phyloP scores from a whole-genome alignment of 2,797 vertebrate genomes.

The Adrianichthys oophorus region DNA sequence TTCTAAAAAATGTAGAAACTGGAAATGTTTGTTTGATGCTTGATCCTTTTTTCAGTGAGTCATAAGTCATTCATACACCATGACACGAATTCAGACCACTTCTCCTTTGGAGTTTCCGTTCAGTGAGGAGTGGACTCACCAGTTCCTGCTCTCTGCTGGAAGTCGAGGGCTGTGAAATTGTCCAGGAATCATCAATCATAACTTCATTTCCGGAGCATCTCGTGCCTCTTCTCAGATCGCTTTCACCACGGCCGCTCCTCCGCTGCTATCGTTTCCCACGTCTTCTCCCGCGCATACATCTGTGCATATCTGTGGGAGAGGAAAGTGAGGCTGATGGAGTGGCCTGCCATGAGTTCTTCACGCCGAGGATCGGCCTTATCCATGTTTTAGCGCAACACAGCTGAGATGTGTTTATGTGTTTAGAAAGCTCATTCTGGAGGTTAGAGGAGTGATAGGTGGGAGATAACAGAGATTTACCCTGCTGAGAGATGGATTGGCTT shows the following conservation, averaged over 20 bases:
- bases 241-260: conserved; percentile 18
- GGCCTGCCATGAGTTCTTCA: conserved; percentile 19
- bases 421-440: conserved; percentile 40
- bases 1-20: no score
- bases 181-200: conserved; percentile 61
- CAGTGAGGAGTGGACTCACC: conserved; percentile 4
- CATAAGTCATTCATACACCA: no score
- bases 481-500: conserved; percentile 34
- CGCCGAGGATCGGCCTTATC: conserved; percentile 18
- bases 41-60: no score
- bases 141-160: conserved; percentile 41
- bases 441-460: conserved; percentile 28
- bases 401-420: conserved; percentile 43
- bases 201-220: conserved; percentile 34
- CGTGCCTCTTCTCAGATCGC: conserved; percentile 3
- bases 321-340: conserved; percentile 35
- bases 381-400: conserved; percentile 26
- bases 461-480: conserved; percentile 26
- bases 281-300: conserved; percentile 39
- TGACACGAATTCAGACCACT: conserved; percentile 5
- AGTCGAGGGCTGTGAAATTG: conserved; percentile 61
- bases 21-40: no score
- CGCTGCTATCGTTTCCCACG: conserved; percentile 24
- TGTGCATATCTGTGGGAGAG: conserved; percentile 29
- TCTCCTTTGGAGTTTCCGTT: conserved; percentile 4